Evolutionary conservation across 1,140 invertebrate species (phyloP), one percentile per base, ranked within the genome.

Genomic region (Drosophila mojavensis): DNA sequence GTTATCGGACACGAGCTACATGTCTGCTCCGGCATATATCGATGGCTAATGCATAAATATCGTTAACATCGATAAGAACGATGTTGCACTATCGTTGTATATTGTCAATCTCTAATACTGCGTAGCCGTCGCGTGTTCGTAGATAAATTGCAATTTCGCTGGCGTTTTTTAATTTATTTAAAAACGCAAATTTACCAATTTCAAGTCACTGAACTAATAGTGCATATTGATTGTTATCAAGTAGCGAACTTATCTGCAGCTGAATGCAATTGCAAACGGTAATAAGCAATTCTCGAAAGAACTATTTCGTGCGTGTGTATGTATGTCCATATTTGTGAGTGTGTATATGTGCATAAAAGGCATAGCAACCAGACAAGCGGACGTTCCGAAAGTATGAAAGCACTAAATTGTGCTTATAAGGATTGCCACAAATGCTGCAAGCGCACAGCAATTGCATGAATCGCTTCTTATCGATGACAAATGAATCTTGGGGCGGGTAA

Each of bases 101-200:
- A 48, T 60, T 55, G 45, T 47, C 11, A 54, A 75, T 62, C 70
- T 53, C 73, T 59, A 70, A 63, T 63, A 68, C 66, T 70, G 73
- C 73, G 62, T 70, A 71, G 56, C 56, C 73, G 66, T 79, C 76
- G 76, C 76, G 76, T 79, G 73, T 79, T 79, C 76, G 73, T 72
- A 64, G 61, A 72, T 55, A 75, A 73, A 76, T 79, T 79, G 58
- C 63, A 72, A 76, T 75, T 75, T 75, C 36, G 56, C 61, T 69
- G 41, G 65, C 71, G 71, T 69, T 74, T 67, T 73, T 73, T 68
- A 62, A 62, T 62, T 50, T 17, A 26, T 33, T 24, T 30, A 50
- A 66, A 61, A 73, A 59, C 64, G 64, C 71, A 58, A 58, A 56
- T 68, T 62, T 56, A 68, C 15, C 24, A 45, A 62, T 56, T 41